A percentile compares a stretch with the other conserved stretches of the same genome.
phyloP scores from a whole-genome alignment of 35 echinoderm and acorn worm species.

The Strongylocentrotus purpuratus region DNA sequence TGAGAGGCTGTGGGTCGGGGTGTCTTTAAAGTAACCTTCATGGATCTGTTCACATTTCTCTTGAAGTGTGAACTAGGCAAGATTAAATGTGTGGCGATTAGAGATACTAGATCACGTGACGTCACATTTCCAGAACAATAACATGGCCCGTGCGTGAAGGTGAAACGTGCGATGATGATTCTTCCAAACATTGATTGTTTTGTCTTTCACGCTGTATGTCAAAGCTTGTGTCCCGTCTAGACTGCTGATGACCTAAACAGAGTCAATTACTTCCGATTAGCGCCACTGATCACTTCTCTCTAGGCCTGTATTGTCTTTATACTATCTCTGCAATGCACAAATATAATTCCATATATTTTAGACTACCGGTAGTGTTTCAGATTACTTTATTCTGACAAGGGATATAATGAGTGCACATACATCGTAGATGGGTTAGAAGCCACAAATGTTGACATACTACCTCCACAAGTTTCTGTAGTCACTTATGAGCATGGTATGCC shows the following conservation, averaged over 20 bases:
- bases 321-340: not conserved
- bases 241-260: conserved; percentile 9
- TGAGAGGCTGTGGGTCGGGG: no score
- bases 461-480: no score
- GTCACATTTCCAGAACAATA: not conserved
- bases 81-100: not conserved
- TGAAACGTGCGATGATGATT: not conserved
- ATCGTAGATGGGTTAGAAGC: no score
- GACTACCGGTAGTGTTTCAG: no score
- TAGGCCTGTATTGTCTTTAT: not conserved
- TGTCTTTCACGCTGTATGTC: not conserved
- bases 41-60: not conserved
- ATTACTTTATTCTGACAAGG: no score
- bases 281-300: not conserved
- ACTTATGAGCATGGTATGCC: no score
- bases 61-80: not conserved
- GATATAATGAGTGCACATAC: no score
- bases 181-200: conserved; percentile 39
- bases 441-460: no score
- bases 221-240: conserved; percentile 23
- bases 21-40: no score
- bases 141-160: not conserved
- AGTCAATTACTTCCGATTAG: conserved; percentile 13
- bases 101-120: not conserved
- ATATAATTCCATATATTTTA: not conserved